Evolutionary conservation across 2,113 vertebrate species (phyloP).

Genomic region (Psittacara wagleri): DNA sequence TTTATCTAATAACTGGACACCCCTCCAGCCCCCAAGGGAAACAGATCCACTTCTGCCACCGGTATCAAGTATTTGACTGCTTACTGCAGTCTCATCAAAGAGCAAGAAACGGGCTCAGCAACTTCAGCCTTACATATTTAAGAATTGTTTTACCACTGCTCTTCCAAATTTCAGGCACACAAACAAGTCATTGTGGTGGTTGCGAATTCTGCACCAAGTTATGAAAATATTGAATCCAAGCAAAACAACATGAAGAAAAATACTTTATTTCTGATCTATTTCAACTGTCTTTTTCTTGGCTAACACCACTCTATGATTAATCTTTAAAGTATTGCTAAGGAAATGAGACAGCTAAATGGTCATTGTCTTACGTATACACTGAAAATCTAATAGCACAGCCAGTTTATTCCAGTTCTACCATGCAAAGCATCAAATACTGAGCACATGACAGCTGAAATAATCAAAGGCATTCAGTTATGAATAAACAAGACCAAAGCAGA

Average conservation of each 20-base stretch:
- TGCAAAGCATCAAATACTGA: conserved; percentile 5
- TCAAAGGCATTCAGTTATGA: not conserved
- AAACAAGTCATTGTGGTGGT: not conserved
- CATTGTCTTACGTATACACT: not conserved
- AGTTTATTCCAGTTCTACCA: conserved; percentile 25
- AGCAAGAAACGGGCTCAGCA: not conserved
- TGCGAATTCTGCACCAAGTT: not conserved
- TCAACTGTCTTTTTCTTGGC: not conserved
- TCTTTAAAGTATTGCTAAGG: not conserved
- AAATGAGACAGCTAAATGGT: conserved; percentile 24
- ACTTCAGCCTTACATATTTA: not conserved
- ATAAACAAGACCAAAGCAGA: conserved; percentile 34
- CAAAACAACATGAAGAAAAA: conserved; percentile 6
- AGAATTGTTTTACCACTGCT: not conserved
- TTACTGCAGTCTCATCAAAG: not conserved
- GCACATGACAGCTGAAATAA: conserved; percentile 27
- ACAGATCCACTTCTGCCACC: not conserved
- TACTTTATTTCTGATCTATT: not conserved
- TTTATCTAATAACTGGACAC: not conserved
- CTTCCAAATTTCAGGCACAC: not conserved
- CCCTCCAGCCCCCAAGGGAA: not conserved
- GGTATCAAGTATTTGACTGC: not conserved
- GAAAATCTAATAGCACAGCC: not conserved
- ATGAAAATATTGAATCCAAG: not conserved
- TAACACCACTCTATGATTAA: not conserved